Percentiles rank a stretch among this genome's conserved stretches.
phyloP scores from a whole-genome alignment of 2,797 vertebrate genomes.

The Poliocrania exsul region DNA sequence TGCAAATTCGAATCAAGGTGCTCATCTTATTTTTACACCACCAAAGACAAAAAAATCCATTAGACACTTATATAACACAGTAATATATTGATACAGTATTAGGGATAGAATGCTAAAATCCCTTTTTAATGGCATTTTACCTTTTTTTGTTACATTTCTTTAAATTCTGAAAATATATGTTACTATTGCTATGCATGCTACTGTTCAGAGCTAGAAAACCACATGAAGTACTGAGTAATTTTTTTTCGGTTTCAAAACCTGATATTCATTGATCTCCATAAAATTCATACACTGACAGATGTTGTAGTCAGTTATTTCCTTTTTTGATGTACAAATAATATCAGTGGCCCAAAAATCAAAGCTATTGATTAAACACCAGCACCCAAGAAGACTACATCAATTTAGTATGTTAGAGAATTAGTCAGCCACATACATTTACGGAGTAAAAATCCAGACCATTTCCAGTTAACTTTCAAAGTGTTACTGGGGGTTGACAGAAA shows the following conservation, averaged over 20 bases:
- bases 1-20: constrained; percentile 42
- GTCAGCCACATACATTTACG: not conserved
- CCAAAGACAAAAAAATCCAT: constrained; percentile 20
- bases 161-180: not conserved
- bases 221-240: not conserved
- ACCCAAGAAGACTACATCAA: not conserved
- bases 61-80: not conserved
- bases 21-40: not conserved
- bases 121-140: not conserved
- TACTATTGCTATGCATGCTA: not conserved
- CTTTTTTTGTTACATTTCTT: constrained; percentile 17
- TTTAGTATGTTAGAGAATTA: not conserved
- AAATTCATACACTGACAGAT: not conserved
- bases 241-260: not conserved
- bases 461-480: not conserved
- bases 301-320: not conserved
- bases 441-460: not conserved
- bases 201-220: not conserved
- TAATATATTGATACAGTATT: not conserved
- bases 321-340: not conserved
- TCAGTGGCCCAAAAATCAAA: not conserved
- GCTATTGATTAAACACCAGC: not conserved
- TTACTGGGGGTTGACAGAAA: not conserved
- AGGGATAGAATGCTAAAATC: not conserved
- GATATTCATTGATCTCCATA: not conserved